Conservation (phyloP, 2,113 vertebrate species). For the Lycocorax pyrrhopterus region DNA sequence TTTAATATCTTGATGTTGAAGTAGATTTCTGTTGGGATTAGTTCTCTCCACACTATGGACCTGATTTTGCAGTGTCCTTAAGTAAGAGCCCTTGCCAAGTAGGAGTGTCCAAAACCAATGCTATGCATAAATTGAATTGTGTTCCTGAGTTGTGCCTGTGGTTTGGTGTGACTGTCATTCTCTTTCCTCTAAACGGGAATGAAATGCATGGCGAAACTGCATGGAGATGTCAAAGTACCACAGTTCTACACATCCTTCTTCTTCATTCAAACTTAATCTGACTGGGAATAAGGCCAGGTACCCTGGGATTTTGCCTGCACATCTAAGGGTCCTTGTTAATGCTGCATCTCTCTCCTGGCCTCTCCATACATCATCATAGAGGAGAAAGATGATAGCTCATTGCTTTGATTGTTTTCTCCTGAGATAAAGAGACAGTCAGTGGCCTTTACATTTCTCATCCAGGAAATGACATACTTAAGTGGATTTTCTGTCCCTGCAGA, state of each 20-base stretch:
- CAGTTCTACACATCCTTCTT: background rate
- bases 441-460: background rate
- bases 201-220: background rate
- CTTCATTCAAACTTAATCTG: background rate
- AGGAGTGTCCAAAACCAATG: background rate
- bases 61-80: background rate
- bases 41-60: accelerated
- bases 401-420: background rate
- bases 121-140: background rate
- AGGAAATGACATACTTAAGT: background rate
- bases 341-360: background rate
- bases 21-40: background rate
- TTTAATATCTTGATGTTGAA: background rate
- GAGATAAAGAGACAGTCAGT: background rate
- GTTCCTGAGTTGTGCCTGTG: background rate
- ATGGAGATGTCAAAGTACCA: background rate
- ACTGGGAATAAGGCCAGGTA: background rate
- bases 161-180: background rate
- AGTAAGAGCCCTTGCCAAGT: background rate
- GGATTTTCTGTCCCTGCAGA: background rate
- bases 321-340: background rate
- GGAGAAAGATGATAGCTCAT: background rate
- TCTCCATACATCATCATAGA: background rate
- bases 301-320: background rate
- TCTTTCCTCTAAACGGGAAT: background rate